These are phyloP conservation scores for Lamellibrachia columna DNA, from an alignment of 2,888 invertebrate genomes.

Conservation along the genomic window DNA sequence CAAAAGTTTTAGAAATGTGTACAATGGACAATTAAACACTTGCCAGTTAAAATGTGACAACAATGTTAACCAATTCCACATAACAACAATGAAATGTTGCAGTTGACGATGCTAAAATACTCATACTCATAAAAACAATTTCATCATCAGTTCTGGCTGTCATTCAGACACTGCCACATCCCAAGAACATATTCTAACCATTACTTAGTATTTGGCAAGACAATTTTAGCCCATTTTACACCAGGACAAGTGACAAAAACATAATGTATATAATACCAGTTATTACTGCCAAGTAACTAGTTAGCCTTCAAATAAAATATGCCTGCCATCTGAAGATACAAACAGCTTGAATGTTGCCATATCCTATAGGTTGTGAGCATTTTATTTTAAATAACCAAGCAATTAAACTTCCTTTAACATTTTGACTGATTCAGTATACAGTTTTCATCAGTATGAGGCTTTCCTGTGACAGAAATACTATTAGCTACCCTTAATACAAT, in stretches of 20 bases:
- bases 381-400: neutral
- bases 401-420: neutral
- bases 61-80: neutral
- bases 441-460: too few species aligned
- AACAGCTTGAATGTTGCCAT: neutral
- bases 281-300: neutral
- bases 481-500: too few species aligned
- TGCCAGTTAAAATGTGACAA: neutral
- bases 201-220: neutral
- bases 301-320: neutral
- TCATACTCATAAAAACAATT: neutral
- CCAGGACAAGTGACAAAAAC: neutral
- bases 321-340: neutral
- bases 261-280: neutral
- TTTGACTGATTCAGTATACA: too few species aligned
- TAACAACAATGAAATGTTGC: neutral
- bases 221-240: neutral
- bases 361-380: neutral
- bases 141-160: neutral
- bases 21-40: neutral
- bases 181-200: neutral
- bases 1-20: neutral
- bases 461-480: too few species aligned
- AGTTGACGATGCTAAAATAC: neutral
- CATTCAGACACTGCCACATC: neutral